Evolutionary conservation across 2,888 invertebrate genomes (phyloP).

Genomic region (Sminthurides aquaticus): DNA sequence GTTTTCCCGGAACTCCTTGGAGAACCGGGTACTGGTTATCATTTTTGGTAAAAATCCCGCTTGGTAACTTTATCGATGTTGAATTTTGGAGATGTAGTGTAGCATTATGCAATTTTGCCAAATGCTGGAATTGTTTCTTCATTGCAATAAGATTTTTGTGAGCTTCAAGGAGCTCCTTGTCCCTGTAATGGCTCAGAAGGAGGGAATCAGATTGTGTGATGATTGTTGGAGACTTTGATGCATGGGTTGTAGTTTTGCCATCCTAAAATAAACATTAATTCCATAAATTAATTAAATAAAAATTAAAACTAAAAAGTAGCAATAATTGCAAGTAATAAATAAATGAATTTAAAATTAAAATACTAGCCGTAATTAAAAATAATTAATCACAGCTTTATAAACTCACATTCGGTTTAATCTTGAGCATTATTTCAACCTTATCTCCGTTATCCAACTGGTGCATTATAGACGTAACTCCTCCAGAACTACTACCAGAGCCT

Average conservation of each 20-base stretch:
- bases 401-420: constrained; percentile 18
- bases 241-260: neutral
- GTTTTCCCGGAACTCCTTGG: neutral
- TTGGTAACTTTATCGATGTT: neutral
- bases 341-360: no score
- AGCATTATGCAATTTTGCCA: constrained; percentile 11
- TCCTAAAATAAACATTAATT: no score
- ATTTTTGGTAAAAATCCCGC: neutral
- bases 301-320: no score
- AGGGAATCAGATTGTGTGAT: neutral
- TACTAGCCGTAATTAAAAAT: no score
- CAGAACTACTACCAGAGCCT: no score
- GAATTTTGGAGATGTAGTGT: constrained; percentile 1
- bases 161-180: constrained; percentile 2
- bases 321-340: no score
- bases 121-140: constrained; percentile 12
- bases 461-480: constrained; percentile 29
- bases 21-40: neutral
- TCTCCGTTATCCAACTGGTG: constrained; percentile 36
- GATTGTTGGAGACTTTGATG: neutral
- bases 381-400: neutral
- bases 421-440: constrained; percentile 34
- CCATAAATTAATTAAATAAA: no score
- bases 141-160: constrained; percentile 9
- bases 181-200: constrained; percentile 3